These are phyloP conservation scores for Girardinus metallicus DNA, from an alignment of 2,797 vertebrate species.

Conservation along the genomic window DNA sequence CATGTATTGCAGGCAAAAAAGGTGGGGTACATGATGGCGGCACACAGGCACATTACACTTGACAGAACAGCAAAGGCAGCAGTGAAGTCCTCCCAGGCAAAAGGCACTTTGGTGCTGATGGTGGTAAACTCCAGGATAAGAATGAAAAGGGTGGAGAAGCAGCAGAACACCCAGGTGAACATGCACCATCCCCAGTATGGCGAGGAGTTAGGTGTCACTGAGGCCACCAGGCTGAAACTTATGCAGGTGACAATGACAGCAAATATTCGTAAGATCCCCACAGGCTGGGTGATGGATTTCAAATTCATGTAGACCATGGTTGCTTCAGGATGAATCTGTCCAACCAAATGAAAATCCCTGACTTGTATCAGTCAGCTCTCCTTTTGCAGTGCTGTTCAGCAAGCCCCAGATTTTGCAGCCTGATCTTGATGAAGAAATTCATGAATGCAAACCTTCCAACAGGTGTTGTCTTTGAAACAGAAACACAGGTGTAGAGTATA, in stretches of 20 bases:
- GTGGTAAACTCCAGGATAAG: conserved; percentile 84
- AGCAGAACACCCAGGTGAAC: conserved; percentile 91
- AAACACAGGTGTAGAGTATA: conserved; percentile 33
- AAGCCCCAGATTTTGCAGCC: conserved; percentile 1
- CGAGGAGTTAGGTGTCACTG: accelerated
- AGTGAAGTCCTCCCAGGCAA: conserved; percentile 90
- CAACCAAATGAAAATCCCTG: background rate
- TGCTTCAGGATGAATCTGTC: conserved; percentile 14
- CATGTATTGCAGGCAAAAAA: conserved; percentile 63
- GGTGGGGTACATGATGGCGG: conserved; percentile 84
- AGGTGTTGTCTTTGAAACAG: conserved; percentile 28
- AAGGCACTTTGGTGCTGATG: conserved; percentile 74
- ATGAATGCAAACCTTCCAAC: conserved; percentile 12
- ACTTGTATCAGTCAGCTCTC: conserved; percentile 15
- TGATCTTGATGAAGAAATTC: conserved; percentile 32
- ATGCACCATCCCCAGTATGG: conserved; percentile 87
- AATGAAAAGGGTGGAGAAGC: conserved; percentile 79
- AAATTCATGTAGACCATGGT: conserved; percentile 62
- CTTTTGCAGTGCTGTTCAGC: background rate
- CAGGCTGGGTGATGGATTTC: conserved; percentile 62
- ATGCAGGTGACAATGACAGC: conserved; percentile 80
- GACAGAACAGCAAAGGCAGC: conserved; percentile 86
- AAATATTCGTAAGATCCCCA: conserved; percentile 79
- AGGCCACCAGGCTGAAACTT: conserved; percentile 83
- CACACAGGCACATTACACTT: conserved; percentile 81